These are phyloP conservation scores for Rhinogobius similis DNA, from an alignment of 2,113 vertebrate genomes.

Conservation along the genomic window DNA sequence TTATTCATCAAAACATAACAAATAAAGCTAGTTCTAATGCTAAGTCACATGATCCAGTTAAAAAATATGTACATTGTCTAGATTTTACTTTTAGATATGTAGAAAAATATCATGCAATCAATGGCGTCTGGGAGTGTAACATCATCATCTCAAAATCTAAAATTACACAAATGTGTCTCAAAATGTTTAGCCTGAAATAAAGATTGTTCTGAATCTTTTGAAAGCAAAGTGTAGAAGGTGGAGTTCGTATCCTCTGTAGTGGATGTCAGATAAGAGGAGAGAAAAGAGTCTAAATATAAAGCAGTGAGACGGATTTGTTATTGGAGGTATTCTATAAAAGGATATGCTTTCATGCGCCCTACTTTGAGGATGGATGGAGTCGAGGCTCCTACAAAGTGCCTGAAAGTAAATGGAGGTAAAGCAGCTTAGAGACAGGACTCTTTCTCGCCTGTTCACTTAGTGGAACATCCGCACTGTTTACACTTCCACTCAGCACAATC, in stretches of 20 bases:
- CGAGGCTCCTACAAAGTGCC: conserved; percentile 34
- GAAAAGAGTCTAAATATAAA: conserved; percentile 18
- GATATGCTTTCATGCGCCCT: conserved; percentile 48
- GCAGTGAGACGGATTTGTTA: conserved; percentile 32
- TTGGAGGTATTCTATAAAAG: conserved; percentile 44
- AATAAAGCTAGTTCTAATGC: too few relatives aligned
- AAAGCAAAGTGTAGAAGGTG: background rate
- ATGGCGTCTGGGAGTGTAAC: too few relatives aligned
- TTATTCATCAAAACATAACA: too few relatives aligned
- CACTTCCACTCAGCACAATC: conserved; percentile 14
- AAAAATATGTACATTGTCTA: too few relatives aligned
- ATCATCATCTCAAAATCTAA: too few relatives aligned
- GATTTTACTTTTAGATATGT: too few relatives aligned
- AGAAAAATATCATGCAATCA: too few relatives aligned
- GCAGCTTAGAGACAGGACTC: conserved; percentile 18
- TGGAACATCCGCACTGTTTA: conserved; percentile 35
- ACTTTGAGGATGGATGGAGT: conserved; percentile 46
- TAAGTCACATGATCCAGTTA: too few relatives aligned
- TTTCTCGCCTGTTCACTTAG: conserved; percentile 23
- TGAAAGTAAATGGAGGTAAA: conserved; percentile 51
- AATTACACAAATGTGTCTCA: too few relatives aligned
- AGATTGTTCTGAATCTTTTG: background rate
- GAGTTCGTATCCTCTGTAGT: background rate
- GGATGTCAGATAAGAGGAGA: background rate
- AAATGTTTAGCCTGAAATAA: background rate